phyloP scores from a whole-genome alignment of 2,888 invertebrate genomes.

The Pheosia tremula region DNA sequence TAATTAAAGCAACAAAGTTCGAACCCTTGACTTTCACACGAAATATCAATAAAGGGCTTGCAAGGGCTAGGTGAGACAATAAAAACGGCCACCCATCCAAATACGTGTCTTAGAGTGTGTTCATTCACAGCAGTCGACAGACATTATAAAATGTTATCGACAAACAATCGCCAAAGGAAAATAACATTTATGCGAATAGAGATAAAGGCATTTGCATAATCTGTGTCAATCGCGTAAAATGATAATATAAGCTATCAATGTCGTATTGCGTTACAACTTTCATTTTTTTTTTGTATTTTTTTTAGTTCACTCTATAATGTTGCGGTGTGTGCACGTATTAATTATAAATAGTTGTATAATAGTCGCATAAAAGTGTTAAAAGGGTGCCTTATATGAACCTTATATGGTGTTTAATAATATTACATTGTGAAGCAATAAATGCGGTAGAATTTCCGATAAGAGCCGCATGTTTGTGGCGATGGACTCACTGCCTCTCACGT shows the following conservation, averaged over 20 bases:
- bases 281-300: slow-evolving; percentile 25
- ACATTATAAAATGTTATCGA: slow-evolving; percentile 15
- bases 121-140: no score
- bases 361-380: background rate
- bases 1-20: background rate
- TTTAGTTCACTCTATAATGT: slow-evolving; percentile 15
- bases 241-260: slow-evolving; percentile 29
- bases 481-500: no score
- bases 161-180: slow-evolving; percentile 11
- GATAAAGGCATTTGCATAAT: slow-evolving; percentile 5
- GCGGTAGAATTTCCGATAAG: no score
- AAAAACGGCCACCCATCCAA: background rate
- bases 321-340: background rate
- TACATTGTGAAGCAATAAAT: no score
- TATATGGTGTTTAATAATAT: no score
- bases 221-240: slow-evolving; percentile 18
- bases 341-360: background rate
- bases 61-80: background rate
- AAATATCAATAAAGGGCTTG: background rate
- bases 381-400: no score
- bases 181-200: slow-evolving; percentile 8
- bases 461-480: no score
- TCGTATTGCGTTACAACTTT: slow-evolving; percentile 28
- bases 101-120: background rate
- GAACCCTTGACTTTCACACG: background rate